A percentile compares a stretch with the other conserved stretches of the same genome.
Evolutionary conservation across 2,888 invertebrate genomes (phyloP).

Genomic region (Notocelia uddmanniana): DNA sequence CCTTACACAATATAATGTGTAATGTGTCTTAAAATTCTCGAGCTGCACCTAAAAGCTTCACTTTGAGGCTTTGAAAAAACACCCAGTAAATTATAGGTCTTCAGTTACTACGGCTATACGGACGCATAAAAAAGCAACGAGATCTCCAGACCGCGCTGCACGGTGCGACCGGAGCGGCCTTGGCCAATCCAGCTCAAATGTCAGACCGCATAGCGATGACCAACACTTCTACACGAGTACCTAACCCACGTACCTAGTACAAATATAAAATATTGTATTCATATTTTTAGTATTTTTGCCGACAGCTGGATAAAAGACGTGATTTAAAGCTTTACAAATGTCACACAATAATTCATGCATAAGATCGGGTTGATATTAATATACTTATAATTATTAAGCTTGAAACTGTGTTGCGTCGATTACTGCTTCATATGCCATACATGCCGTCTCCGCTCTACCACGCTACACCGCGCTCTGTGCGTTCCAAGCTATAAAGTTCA

Average conservation of each 20-base stretch:
- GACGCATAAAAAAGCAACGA: constrained; percentile 1
- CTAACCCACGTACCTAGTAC: background rate
- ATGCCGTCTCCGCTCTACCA: too few species aligned
- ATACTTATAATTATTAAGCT: too few species aligned
- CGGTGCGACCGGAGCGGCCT: constrained; percentile 23
- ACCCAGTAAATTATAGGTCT: background rate
- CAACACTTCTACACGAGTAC: constrained; percentile 15
- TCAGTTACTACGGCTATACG: constrained; percentile 4
- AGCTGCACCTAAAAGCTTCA: too few species aligned
- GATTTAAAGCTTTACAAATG: background rate
- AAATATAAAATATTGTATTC: background rate
- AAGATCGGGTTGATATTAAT: too few species aligned
- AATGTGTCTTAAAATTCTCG: too few species aligned
- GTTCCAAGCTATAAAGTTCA: too few species aligned
- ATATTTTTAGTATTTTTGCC: too few species aligned
- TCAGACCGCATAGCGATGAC: constrained; percentile 43
- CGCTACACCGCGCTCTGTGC: too few species aligned
- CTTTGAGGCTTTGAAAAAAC: background rate
- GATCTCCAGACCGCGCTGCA: constrained; percentile 3
- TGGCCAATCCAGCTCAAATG: constrained; percentile 38
- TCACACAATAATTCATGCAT: background rate
- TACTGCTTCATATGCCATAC: too few species aligned
- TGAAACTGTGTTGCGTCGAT: too few species aligned
- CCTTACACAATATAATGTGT: too few species aligned
- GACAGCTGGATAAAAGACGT: too few species aligned